These are phyloP conservation scores for Dolichopus griseipennis DNA, from an alignment of 2,888 invertebrate species.

Conservation along the genomic window DNA sequence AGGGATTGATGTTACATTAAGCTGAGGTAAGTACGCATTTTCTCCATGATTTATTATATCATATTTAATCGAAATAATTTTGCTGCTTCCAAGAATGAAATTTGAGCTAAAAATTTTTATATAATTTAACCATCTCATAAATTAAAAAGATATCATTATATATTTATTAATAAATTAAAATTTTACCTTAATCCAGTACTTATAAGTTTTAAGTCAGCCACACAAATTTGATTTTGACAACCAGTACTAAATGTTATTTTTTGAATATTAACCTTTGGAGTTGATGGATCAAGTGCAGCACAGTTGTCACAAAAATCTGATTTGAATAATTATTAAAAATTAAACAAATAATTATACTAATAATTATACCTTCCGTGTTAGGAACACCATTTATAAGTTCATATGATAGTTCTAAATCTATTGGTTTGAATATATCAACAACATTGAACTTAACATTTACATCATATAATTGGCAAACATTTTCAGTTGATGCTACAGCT, in stretches of 20 bases:
- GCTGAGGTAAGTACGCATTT: constrained; percentile 45
- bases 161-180: background rate
- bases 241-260: constrained; percentile 43
- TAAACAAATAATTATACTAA: background rate
- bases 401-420: constrained; percentile 40
- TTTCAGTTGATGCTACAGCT: constrained; percentile 28
- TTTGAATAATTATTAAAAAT: constrained; percentile 3
- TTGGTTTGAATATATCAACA: constrained; percentile 42
- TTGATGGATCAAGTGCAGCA: constrained; percentile 40
- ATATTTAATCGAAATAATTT: constrained; percentile 35
- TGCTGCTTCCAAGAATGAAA: constrained; percentile 37
- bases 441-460: constrained; percentile 35
- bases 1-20: constrained; percentile 43
- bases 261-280: constrained; percentile 32
- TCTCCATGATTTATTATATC: constrained; percentile 44
- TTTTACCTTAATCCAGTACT: constrained; percentile 31
- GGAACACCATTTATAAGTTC: constrained; percentile 36
- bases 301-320: constrained; percentile 40
- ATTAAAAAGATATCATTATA: background rate
- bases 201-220: constrained; percentile 37
- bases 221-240: constrained; percentile 37
- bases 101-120: constrained; percentile 27
- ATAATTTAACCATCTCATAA: too few relatives aligned
- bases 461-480: constrained; percentile 34
- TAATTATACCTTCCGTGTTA: constrained; percentile 31